Evolutionary conservation across 2,888 invertebrate species (phyloP).

Genomic region (Encarsia formosa): DNA sequence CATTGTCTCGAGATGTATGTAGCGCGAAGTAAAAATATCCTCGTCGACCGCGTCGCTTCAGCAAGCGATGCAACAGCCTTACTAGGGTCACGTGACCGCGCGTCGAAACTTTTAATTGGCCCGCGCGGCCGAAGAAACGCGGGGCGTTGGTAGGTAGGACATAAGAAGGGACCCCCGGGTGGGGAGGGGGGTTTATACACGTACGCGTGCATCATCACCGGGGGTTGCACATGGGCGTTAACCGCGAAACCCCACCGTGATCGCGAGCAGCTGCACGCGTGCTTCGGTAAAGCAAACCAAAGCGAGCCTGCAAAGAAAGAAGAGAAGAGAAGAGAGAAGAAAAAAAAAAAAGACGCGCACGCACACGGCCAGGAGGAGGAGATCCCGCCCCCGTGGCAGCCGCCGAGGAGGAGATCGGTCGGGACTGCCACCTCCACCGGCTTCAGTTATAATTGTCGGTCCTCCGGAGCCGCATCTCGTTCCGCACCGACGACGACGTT

Average conservation of each 20-base stretch:
- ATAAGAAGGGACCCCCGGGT: not conserved
- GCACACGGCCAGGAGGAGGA: slow-evolving; percentile 12
- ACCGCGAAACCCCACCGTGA: no score
- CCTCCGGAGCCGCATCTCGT: slow-evolving; percentile 38
- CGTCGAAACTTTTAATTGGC: no score
- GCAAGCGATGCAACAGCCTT: no score
- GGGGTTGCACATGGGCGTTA: no score
- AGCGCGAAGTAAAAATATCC: no score
- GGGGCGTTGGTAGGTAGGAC: not conserved
- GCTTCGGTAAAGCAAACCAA: slow-evolving; percentile 12
- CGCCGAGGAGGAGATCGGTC: slow-evolving; percentile 18
- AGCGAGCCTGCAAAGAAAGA: no score
- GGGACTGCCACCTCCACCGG: slow-evolving; percentile 9
- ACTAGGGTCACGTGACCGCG: no score
- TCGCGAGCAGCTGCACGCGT: slow-evolving; percentile 10
- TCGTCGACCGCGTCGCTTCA: no score
- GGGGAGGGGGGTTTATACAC: slow-evolving; percentile 4
- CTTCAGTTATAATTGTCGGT: slow-evolving; percentile 52
- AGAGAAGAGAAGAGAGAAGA: slow-evolving; percentile 10
- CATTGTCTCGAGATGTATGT: no score
- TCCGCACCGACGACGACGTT: no score
- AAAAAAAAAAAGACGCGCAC: not conserved
- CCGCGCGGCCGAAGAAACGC: slow-evolving; percentile 4
- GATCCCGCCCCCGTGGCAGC: slow-evolving; percentile 44
- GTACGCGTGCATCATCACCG: no score